These are phyloP conservation scores for Eupithecia tripunctaria DNA, from an alignment of 2,888 invertebrate genomes.

Conservation along the genomic window DNA sequence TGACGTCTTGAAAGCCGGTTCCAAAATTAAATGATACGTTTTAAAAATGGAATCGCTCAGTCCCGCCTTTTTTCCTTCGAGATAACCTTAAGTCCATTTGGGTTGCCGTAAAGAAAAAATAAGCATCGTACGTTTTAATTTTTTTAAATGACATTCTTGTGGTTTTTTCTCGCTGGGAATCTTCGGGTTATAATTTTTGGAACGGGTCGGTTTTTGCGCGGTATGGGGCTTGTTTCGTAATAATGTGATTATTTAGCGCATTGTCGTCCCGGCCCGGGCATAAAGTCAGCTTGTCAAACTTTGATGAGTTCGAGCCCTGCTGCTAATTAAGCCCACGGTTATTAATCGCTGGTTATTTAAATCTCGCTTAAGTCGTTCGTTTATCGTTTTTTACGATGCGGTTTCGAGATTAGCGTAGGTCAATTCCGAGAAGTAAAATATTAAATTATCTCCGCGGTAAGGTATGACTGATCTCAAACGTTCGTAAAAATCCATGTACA, in stretches of 20 bases:
- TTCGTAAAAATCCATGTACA: constrained; percentile 35
- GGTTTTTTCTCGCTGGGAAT: constrained; percentile 81
- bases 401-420: constrained; percentile 74
- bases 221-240: constrained; percentile 65
- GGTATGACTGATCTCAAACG: constrained; percentile 58
- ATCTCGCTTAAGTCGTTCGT: constrained; percentile 67
- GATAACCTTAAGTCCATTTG: constrained; percentile 83
- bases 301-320: constrained; percentile 72
- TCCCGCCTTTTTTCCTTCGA: constrained; percentile 82
- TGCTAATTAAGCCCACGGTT: constrained; percentile 74
- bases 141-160: constrained; percentile 84
- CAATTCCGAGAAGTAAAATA: constrained; percentile 75
- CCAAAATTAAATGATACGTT: constrained; percentile 84
- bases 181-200: constrained; percentile 75
- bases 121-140: constrained; percentile 80
- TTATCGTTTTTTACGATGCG: constrained; percentile 75
- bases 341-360: constrained; percentile 80
- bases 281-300: constrained; percentile 70
- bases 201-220: constrained; percentile 71
- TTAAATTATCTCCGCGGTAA: constrained; percentile 57
- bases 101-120: constrained; percentile 80
- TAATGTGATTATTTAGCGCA: constrained; percentile 65
- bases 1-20: constrained; percentile 84
- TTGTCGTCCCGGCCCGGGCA: constrained; percentile 64
- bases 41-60: constrained; percentile 84